These are phyloP conservation scores for Pogonus chalceus DNA, from an alignment of 1,140 invertebrate species.

Conservation along the genomic window DNA sequence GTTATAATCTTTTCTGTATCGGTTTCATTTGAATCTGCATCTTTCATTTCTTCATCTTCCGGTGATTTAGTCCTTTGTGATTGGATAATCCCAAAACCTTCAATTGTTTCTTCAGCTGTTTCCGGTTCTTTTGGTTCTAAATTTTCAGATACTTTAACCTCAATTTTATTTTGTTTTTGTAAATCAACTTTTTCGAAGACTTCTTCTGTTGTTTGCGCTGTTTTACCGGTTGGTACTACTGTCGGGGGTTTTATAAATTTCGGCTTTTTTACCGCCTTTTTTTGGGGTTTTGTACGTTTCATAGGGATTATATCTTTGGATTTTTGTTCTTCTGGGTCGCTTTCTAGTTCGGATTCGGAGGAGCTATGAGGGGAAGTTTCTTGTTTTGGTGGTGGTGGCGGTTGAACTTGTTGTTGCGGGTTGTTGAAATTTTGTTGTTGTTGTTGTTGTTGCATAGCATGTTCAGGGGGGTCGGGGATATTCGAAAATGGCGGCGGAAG, in stretches of 20 bases:
- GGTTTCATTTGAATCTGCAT: conserved; percentile 27
- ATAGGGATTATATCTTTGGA: conserved; percentile 37
- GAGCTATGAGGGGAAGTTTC: conserved; percentile 18
- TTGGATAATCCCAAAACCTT: conserved; percentile 41
- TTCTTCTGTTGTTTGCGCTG: conserved; percentile 44
- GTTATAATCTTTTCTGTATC: conserved; percentile 45
- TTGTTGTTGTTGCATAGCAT: conserved; percentile 2
- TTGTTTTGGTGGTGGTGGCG: conserved; percentile 14
- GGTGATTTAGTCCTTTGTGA: conserved; percentile 30
- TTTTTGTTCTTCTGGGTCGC: conserved; percentile 45
- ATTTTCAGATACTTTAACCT: conserved; percentile 43
- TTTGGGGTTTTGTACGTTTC: conserved; percentile 48
- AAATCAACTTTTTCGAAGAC: conserved; percentile 53
- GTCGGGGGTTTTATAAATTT: conserved; percentile 47
- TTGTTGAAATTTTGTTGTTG: neutral
- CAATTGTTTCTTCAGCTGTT: conserved; percentile 17
- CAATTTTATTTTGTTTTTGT: conserved; percentile 50
- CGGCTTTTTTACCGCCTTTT: conserved; percentile 49
- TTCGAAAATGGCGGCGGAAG: conserved; percentile 73
- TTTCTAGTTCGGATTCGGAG: conserved; percentile 72
- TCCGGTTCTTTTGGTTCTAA: conserved; percentile 11
- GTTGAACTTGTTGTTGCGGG: conserved; percentile 5
- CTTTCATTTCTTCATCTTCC: conserved; percentile 29
- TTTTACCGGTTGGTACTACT: conserved; percentile 32
- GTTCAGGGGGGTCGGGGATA: conserved; percentile 28